Conservation (phyloP, 2,888 invertebrate genomes). For the Odontothrips loti region DNA sequence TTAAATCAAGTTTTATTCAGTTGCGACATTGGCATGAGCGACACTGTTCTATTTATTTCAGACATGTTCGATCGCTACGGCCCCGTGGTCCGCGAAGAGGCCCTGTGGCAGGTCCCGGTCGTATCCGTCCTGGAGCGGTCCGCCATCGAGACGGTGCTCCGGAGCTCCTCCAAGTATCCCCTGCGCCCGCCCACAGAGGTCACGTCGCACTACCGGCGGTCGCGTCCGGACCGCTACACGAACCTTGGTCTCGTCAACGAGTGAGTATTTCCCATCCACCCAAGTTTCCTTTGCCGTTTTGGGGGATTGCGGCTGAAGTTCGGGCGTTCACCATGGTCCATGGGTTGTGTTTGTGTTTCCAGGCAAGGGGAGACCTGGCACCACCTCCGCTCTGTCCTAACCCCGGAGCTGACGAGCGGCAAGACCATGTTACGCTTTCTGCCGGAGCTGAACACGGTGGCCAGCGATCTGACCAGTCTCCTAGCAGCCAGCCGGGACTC, state of each 20-base stretch:
- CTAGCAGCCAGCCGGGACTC: constrained; percentile 55
- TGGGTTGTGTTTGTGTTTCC: constrained; percentile 35
- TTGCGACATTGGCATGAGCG: too few relatives aligned
- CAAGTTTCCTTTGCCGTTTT: neutral
- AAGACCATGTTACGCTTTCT: constrained; percentile 69
- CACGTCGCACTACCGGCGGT: constrained; percentile 67
- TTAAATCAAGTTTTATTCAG: too few relatives aligned
- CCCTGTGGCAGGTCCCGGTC: constrained; percentile 66
- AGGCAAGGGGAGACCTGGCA: constrained; percentile 78
- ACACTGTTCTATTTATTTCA: constrained; percentile 42
- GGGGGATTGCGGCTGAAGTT: neutral
- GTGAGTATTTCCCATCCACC: constrained; percentile 53
- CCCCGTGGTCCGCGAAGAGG: constrained; percentile 70
- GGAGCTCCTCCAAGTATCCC: constrained; percentile 67
- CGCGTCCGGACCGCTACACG: constrained; percentile 73
- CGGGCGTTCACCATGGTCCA: neutral
- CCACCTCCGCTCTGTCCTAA: constrained; percentile 65
- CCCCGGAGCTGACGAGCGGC: constrained; percentile 70
- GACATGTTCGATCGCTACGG: constrained; percentile 69
- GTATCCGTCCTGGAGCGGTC: constrained; percentile 66
- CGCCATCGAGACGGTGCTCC: constrained; percentile 73
- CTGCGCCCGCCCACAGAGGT: constrained; percentile 79
- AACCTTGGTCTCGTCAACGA: constrained; percentile 79
- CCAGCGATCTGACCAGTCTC: constrained; percentile 70
- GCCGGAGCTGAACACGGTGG: constrained; percentile 68